Percentiles rank a stretch among this genome's conserved stretches.
Evolutionary conservation across 2,797 vertebrate genomes (phyloP).

Genomic region (Mycteria americana): DNA sequence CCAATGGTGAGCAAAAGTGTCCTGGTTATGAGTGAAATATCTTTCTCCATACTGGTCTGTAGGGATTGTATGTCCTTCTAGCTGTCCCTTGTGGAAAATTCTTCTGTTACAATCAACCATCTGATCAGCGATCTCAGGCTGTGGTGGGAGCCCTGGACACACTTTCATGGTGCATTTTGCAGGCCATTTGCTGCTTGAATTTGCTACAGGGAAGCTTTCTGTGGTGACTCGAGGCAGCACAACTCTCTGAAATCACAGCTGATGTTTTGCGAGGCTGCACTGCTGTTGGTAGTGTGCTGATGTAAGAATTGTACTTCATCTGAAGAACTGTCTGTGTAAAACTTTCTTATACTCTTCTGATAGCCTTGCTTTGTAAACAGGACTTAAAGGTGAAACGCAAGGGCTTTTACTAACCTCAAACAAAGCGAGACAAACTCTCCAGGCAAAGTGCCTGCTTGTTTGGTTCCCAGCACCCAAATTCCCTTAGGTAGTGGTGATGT

Average conservation of each 20-base stretch:
- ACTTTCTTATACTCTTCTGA: not conserved
- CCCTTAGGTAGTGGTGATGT: not conserved
- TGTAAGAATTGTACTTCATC: not conserved
- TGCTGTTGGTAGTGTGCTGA: not conserved
- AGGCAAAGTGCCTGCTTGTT: not conserved
- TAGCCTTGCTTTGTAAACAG: not conserved
- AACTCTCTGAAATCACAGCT: not conserved
- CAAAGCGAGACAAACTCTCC: not conserved
- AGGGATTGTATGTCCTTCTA: not conserved
- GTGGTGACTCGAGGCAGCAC: not conserved
- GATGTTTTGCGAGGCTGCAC: not conserved
- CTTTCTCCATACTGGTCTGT: not conserved
- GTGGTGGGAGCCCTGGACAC: not conserved
- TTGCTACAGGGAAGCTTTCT: not conserved
- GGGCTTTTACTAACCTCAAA: not conserved
- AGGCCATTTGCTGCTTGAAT: not conserved
- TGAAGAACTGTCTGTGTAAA: not conserved
- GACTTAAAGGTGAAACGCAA: not conserved
- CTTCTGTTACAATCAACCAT: not conserved
- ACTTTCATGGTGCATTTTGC: not conserved
- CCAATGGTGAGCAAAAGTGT: constrained; percentile 82
- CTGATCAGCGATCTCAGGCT: not conserved
- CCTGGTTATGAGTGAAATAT: not conserved
- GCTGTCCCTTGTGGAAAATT: not conserved
- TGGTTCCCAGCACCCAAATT: not conserved